Evolutionary conservation across 2,888 invertebrate species (phyloP), one percentile per base, ranked within the genome.

Genomic region (Tenthredo scrophulariae): DNA sequence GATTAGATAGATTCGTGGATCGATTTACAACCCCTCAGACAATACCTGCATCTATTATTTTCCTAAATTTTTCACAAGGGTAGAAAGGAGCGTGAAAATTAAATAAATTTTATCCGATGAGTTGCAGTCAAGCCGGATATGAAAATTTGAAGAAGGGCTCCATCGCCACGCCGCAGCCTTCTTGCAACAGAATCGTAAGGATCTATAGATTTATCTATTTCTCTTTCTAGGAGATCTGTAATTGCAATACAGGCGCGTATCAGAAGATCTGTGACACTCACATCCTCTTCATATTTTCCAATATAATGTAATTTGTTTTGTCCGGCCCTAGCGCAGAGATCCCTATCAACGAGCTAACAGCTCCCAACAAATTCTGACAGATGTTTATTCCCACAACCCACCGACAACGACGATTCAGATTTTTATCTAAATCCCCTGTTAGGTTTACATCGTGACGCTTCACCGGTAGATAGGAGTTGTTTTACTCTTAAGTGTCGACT

Each of bases 341-440:
- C 62, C 33, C 43, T 80, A 80, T 80, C 80, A 13, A 13, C 62
- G 37, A 62, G 62, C 62, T 80, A 80, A 80, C 80, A 62, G 65
- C 80, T 62, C 80, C 62, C 77, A 85, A 46, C 75, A 43, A 85
- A 86, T 72, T 86, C 84, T 84, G 87, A 87, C 92, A 92, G 91
- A 91, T 92, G 92, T 89, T 86, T 86, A 80, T 87, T 91, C 91
- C 88, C 90, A 89, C 87, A 83, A 83, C 70, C 67, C 83, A 84
- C 75, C 70, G 85, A 85, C 85, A 84, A 62, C 80, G 62, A 88
- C 87, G 87, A 87, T 87, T 85, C 86, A 87, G 90, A 89, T 90
- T 87, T 84, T 85, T 82, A 90, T 90, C 90, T 86, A 84, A 84
- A 86, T 87, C 85, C 86, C 86, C 87, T 85, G 87, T 86, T 86